Percentiles rank a stretch among this genome's conserved stretches.
Conservation (phyloP, 2,113 vertebrate species). For the Chaetops frenatus region DNA sequence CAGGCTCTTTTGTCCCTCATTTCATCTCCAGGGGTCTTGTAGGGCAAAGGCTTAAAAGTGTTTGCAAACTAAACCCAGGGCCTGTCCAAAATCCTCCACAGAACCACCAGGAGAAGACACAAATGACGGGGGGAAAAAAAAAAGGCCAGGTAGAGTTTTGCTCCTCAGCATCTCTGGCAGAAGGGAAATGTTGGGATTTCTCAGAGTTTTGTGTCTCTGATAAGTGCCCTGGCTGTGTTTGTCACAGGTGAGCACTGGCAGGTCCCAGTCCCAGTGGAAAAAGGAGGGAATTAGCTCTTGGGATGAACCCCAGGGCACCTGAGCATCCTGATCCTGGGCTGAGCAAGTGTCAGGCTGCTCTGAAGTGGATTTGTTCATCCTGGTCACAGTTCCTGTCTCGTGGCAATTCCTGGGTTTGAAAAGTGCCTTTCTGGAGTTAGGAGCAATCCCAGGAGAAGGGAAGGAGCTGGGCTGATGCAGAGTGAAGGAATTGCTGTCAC, state of each 20-base stretch:
- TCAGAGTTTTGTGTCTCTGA: not conserved
- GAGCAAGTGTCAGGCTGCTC: not conserved
- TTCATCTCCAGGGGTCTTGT: not conserved
- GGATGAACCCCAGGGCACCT: not conserved
- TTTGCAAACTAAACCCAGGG: not conserved
- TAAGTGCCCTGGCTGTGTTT: not conserved
- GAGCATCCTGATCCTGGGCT: not conserved
- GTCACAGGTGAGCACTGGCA: not conserved
- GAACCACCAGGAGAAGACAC: too few species aligned
- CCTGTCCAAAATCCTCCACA: not conserved
- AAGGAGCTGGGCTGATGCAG: not conserved
- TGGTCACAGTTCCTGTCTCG: not conserved
- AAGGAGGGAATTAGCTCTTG: not conserved
- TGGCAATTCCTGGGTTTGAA: not conserved
- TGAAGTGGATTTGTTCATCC: not conserved
- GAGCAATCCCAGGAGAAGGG: not conserved
- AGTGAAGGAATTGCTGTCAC: not conserved
- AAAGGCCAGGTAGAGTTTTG: not conserved
- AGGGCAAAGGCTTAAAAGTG: not conserved
- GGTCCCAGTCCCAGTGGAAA: not conserved
- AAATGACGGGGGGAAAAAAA: not conserved
- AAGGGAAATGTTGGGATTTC: not conserved
- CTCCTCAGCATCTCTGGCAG: not conserved
- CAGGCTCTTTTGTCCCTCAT: accelerated
- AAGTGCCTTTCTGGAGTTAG: not conserved